These are phyloP conservation scores for Cantharis rufa DNA, from an alignment of 2,888 invertebrate species.

Conservation along the genomic window DNA sequence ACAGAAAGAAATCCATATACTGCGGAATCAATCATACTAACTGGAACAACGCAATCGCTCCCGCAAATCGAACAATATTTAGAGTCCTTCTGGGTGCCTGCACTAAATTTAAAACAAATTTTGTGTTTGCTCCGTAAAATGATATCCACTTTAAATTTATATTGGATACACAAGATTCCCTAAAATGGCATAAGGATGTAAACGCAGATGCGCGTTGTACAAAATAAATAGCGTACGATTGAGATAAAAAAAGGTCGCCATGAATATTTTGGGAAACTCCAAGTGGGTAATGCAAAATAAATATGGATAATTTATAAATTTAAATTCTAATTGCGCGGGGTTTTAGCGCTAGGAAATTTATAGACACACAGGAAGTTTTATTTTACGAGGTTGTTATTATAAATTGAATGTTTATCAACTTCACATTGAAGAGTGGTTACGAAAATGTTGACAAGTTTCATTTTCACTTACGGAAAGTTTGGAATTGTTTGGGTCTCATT, in stretches of 20 bases:
- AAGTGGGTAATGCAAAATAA: background rate
- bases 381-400: background rate
- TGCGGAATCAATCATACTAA: background rate
- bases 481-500: background rate
- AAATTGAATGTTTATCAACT: background rate
- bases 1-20: background rate
- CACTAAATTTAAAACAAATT: conserved; percentile 4
- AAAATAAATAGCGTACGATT: conserved; percentile 3
- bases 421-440: background rate
- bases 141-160: conserved; percentile 5
- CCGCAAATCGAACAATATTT: background rate
- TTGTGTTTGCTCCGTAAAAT: conserved; percentile 1
- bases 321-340: background rate
- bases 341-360: background rate
- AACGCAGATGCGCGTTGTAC: conserved; percentile 3
- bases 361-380: background rate
- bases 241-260: conserved; percentile 3
- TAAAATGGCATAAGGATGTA: conserved; percentile 2
- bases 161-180: conserved; percentile 4
- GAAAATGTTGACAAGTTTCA: background rate
- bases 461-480: background rate
- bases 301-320: background rate
- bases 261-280: background rate
- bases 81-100: background rate
- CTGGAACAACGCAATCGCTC: background rate